These are phyloP conservation scores for Omphaloscelis lunosa DNA, from an alignment of 2,888 invertebrate species.

Conservation along the genomic window DNA sequence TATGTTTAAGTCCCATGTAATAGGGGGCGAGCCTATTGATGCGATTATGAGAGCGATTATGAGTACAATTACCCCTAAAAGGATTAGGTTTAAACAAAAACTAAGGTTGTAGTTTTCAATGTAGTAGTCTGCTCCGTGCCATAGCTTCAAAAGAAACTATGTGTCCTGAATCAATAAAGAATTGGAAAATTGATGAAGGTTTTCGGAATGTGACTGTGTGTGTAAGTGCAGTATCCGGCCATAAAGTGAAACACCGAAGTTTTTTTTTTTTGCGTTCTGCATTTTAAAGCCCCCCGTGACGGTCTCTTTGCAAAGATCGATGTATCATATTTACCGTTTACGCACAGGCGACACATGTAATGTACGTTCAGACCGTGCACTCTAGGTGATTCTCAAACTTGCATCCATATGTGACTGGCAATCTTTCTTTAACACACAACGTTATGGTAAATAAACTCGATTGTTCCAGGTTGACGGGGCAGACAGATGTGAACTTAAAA, in stretches of 20 bases:
- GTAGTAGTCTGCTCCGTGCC: neutral
- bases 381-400: neutral
- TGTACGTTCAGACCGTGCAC: no score
- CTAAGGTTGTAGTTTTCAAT: no score
- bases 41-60: no score
- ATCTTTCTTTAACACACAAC: neutral
- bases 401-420: neutral
- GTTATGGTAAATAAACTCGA: neutral
- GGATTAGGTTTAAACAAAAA: neutral
- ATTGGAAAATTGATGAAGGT: neutral
- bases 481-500: slow-evolving; percentile 84
- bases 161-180: neutral
- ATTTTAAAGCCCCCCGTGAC: no score
- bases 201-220: neutral
- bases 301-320: no score
- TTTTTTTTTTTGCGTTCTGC: no score
- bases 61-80: neutral
- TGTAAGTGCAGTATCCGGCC: no score
- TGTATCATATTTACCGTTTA: no score
- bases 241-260: no score
- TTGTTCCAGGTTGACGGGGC: slow-evolving; percentile 85
- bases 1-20: no score
- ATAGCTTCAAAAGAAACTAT: neutral
- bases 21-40: no score
- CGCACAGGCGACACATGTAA: no score